Conservation (phyloP, 2,113 vertebrate genomes). For the Lichenostomus cassidix region DNA sequence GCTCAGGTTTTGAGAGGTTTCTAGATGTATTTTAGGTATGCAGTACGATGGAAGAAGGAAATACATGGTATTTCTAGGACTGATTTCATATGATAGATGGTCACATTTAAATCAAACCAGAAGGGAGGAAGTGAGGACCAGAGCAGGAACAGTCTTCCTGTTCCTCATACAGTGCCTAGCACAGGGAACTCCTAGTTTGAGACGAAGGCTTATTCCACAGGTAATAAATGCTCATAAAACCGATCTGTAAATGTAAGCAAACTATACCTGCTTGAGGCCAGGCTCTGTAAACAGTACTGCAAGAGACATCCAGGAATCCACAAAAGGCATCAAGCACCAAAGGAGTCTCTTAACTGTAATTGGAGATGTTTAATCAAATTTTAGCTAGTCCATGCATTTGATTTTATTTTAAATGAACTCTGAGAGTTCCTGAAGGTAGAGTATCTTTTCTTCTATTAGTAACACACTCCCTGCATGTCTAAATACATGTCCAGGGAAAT, state of each 20-base stretch:
- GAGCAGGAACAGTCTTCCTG: neutral
- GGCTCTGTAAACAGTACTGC: neutral
- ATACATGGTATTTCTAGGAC: neutral
- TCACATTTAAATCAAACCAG: neutral
- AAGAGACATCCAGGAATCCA: neutral
- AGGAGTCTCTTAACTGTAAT: neutral
- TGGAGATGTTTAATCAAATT: neutral
- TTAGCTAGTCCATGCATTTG: neutral
- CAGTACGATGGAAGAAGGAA: neutral
- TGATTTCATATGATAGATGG: neutral
- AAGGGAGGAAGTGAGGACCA: neutral
- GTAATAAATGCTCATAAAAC: neutral
- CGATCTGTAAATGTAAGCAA: neutral
- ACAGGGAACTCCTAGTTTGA: neutral
- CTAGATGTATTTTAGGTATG: neutral
- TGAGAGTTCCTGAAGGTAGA: neutral
- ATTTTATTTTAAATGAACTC: neutral
- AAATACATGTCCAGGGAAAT: neutral
- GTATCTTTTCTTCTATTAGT: neutral
- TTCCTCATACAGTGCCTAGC: neutral
- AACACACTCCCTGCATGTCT: neutral
- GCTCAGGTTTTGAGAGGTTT: neutral
- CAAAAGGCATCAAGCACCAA: neutral
- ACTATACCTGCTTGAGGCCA: neutral
- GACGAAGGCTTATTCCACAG: neutral